Evolutionary conservation across 2,797 vertebrate species (phyloP).

Genomic region (Huso huso): DNA sequence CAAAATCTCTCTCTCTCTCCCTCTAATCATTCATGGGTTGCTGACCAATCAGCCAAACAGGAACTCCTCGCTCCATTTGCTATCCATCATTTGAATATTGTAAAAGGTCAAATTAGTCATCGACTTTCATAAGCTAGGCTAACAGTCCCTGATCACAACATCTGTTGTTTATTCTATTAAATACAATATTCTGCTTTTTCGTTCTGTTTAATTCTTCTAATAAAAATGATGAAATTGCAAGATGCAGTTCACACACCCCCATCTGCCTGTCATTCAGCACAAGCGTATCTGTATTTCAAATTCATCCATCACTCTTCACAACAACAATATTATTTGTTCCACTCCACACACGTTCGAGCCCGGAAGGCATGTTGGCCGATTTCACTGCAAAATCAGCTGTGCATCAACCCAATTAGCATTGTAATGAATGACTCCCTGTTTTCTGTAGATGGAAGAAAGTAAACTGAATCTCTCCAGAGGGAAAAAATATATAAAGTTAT

Average conservation of each 20-base stretch:
- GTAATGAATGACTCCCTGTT: slow-evolving; percentile 6
- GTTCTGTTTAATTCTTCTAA: not conserved
- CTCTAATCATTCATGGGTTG: no score
- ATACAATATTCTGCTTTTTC: not conserved
- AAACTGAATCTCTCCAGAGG: not conserved
- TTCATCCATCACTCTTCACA: slow-evolving; percentile 13
- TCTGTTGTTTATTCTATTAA: not conserved
- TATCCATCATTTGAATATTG: no score
- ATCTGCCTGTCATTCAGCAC: slow-evolving; percentile 6
- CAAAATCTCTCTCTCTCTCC: no score
- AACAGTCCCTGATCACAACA: not conserved
- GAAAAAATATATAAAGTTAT: no score
- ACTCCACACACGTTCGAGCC: slow-evolving; percentile 8
- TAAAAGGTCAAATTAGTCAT: not conserved
- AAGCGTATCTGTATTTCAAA: slow-evolving; percentile 13
- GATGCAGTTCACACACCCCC: not conserved
- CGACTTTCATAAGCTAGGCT: not conserved
- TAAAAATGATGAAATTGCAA: not conserved
- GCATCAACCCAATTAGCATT: slow-evolving; percentile 23
- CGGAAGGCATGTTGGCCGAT: slow-evolving; percentile 15
- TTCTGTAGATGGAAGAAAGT: not conserved
- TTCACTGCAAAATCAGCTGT: slow-evolving; percentile 17
- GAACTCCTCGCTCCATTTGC: no score
- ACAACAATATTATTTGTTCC: slow-evolving; percentile 11
- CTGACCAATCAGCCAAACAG: no score